Percentiles rank a stretch among this genome's conserved stretches.
phyloP scores from a whole-genome alignment of 2,797 vertebrate genomes.

The Vespertilio murinus region DNA sequence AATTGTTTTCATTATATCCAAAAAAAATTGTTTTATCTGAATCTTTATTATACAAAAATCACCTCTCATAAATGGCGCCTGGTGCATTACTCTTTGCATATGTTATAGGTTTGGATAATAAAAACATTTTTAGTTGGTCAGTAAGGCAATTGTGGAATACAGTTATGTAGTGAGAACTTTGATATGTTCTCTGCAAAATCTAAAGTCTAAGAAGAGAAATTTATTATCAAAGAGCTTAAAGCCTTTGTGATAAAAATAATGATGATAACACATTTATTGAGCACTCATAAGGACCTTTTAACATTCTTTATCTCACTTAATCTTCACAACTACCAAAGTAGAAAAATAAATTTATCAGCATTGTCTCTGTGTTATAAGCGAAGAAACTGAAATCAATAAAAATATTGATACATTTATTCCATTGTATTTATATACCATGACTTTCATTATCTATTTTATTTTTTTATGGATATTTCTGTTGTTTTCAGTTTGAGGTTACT shows the following conservation, averaged over 20 bases:
- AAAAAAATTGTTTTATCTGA: not conserved
- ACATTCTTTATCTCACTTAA: not conserved
- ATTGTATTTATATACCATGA: no score
- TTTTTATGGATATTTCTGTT: no score
- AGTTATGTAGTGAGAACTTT: not conserved
- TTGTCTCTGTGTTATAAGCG: not conserved
- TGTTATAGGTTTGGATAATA: not conserved
- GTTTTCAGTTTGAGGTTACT: no score
- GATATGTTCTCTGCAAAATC: not conserved
- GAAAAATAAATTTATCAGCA: not conserved
- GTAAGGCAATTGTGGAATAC: not conserved
- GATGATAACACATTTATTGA: not conserved
- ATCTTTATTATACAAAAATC: not conserved
- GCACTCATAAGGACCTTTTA: not conserved
- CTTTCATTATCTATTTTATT: no score
- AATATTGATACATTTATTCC: no score
- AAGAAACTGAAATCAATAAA: no score
- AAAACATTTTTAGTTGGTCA: not conserved
- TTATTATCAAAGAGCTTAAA: not conserved
- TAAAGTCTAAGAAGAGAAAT: not conserved
- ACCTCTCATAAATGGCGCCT: not conserved
- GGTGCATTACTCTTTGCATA: not conserved
- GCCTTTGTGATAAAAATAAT: not conserved
- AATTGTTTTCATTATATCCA: not conserved
- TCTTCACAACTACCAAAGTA: not conserved